Evolutionary conservation across 1,140 invertebrate species (phyloP).

Genomic region (Drosophila littoralis): DNA sequence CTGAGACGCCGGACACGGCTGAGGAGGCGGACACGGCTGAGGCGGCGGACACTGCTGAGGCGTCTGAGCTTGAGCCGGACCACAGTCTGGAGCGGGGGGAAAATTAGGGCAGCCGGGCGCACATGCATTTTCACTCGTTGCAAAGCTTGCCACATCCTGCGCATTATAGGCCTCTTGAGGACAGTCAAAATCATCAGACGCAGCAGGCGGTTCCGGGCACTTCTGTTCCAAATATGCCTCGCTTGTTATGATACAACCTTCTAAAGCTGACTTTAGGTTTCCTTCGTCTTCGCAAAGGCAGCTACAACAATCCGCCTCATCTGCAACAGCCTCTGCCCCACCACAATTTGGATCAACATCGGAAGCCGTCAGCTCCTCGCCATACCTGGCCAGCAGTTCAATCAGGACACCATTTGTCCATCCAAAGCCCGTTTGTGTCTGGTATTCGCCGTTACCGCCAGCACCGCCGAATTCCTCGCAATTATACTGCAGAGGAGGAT

Average conservation of each 20-base stretch:
- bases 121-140: not conserved
- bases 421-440: conserved; percentile 94
- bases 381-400: conserved; percentile 89
- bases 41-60: no score
- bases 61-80: no score
- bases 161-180: no score
- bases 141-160: not conserved
- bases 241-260: conserved; percentile 19
- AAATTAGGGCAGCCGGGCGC: no score
- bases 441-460: conserved; percentile 92
- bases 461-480: conserved; percentile 87
- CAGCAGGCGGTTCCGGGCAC: not conserved
- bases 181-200: not conserved
- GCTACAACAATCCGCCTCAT: conserved; percentile 19
- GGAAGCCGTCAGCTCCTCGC: conserved; percentile 81
- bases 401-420: conserved; percentile 96
- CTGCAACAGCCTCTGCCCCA: not conserved
- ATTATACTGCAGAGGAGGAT: conserved; percentile 89
- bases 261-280: not conserved
- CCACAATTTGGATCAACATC: not conserved
- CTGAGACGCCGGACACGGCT: no score
- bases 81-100: no score
- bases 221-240: not conserved
- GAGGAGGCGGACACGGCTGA: no score
- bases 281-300: not conserved